Conservation (phyloP, 2,113 vertebrate species). For the Acinonyx jubatus region DNA sequence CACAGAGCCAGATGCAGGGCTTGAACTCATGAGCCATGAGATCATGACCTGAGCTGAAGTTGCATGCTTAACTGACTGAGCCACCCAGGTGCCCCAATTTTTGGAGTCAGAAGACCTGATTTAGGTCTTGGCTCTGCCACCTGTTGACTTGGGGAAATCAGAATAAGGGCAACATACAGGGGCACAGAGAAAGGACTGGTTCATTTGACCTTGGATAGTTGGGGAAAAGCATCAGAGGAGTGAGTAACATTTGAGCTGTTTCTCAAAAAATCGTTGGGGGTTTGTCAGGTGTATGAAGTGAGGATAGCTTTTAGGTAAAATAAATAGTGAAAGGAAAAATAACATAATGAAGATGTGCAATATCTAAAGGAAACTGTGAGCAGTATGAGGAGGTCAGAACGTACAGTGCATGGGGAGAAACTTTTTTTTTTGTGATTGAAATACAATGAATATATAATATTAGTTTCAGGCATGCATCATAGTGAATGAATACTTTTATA, state of each 20-base stretch:
- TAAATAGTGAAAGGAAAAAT: neutral
- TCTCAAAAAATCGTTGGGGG: neutral
- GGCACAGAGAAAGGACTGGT: neutral
- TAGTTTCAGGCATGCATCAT: neutral
- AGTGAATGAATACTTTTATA: neutral
- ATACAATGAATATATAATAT: neutral
- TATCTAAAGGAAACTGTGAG: neutral
- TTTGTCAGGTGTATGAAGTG: neutral
- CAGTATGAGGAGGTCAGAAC: neutral
- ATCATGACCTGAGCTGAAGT: too few species aligned
- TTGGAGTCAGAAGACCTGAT: neutral
- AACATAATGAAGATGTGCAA: neutral
- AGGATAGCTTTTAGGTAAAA: neutral
- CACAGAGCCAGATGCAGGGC: too few species aligned
- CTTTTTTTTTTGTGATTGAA: neutral
- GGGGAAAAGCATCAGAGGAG: neutral
- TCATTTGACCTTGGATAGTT: neutral
- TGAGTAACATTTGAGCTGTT: neutral
- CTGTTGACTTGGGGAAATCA: neutral
- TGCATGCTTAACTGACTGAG: too few species aligned
- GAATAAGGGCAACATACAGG: neutral
- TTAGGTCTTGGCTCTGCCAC: neutral
- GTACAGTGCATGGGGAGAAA: neutral
- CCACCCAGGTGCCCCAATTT: too few species aligned
- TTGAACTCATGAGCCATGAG: too few species aligned